Evolutionary conservation across 30 jellyfish, hydroid and myxozoan species (phyloP), one percentile per base, ranked within the genome.

Genomic region (Pelagia noctiluca): DNA sequence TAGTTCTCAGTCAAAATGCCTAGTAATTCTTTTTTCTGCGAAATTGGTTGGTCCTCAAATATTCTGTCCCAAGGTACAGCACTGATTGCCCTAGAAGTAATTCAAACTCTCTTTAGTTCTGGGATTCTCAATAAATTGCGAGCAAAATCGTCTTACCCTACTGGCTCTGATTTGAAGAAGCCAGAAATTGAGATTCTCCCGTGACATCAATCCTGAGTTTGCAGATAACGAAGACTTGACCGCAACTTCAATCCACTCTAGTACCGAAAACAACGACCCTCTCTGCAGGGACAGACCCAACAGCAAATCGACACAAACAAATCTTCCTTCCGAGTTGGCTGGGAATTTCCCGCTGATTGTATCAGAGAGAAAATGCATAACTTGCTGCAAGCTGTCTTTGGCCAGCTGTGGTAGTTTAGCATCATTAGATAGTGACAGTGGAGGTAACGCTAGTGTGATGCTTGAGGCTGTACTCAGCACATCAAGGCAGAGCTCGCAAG

Each of bases 201-300:
- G 61, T 13, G 63, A 72, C 50, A 82, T 22, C 18, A 28, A 50
- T 11, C 69, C 53, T 18, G 42, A 29, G 21, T 86, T 30, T 76
- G 76, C 28, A 42, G 72, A 29, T 33, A 86, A 35, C 24, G 84
- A 31, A 7, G 90, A 50, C 68, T 24, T 48, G 26, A 86, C 35
- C 16, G 83, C 88, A 57, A 88, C 83, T 25, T 92, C 95, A 50
- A 92, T 69, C 98, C 98, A 92, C 7, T 80, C 95, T 89, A 92
- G 76, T 32, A 82, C 28, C 22, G 80, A 66, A 29, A 65, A 75
- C 2, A 86, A 77, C 11, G 90, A 75, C 7, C 98, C 98, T 61
- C 95, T 25, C 42, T 85, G 96, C 73, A 92, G 34, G 11, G 98
- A 75, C 38, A 85, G 62, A 21, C 98, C 96, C 28, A 92, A 57